These are phyloP conservation scores for Zelleria hepariella DNA, from an alignment of 2,888 invertebrate genomes.

Conservation along the genomic window DNA sequence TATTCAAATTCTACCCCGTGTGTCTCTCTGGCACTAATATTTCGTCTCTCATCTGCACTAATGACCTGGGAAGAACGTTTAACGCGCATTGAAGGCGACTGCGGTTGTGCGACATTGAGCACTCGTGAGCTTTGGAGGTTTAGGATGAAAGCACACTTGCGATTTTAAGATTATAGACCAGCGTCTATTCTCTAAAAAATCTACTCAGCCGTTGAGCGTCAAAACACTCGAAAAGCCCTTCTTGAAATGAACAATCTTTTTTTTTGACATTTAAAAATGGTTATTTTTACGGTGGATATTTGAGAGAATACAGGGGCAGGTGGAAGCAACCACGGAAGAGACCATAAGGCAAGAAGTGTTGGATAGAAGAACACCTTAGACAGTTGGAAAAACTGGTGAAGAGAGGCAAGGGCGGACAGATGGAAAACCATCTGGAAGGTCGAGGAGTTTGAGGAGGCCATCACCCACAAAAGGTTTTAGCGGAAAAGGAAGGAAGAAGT, in stretches of 20 bases:
- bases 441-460: too few species aligned
- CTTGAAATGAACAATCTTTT: too few species aligned
- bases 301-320: background rate
- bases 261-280: too few species aligned
- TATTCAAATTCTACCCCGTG: background rate
- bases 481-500: too few species aligned
- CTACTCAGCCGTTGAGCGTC: background rate
- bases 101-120: background rate
- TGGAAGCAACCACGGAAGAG: too few species aligned
- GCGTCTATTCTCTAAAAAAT: too few species aligned
- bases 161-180: background rate
- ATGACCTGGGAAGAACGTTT: slow-evolving; percentile 63
- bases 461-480: too few species aligned
- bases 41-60: slow-evolving; percentile 21
- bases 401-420: too few species aligned
- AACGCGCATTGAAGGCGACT: slow-evolving; percentile 16
- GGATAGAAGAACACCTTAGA: too few species aligned
- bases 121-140: background rate
- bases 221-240: background rate
- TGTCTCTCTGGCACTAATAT: background rate
- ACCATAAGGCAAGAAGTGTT: too few species aligned
- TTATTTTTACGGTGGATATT: background rate
- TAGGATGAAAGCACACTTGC: background rate
- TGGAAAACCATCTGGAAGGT: too few species aligned
- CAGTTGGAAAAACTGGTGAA: too few species aligned